phyloP scores from a whole-genome alignment of 2,888 invertebrate species.

The Platycheirus rosarum region DNA sequence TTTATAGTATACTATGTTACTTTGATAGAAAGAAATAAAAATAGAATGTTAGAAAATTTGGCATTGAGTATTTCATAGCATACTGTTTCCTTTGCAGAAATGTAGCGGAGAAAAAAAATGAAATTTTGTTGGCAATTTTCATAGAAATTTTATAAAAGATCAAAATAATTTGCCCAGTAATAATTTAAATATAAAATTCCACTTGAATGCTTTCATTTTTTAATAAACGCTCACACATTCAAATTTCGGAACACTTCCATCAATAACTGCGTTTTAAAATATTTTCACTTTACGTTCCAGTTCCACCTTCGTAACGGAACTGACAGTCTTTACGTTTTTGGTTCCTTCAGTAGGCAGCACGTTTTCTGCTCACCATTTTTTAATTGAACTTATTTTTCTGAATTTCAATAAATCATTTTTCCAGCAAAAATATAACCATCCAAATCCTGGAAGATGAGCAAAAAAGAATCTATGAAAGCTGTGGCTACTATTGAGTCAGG shows the following conservation, averaged over 20 bases:
- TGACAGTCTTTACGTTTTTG: conserved; percentile 73
- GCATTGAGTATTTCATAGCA: too few species aligned
- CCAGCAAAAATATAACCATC: background rate
- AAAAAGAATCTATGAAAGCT: conserved; percentile 54
- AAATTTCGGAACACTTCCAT: conserved; percentile 32
- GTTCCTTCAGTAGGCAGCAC: conserved; percentile 64
- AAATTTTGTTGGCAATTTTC: too few species aligned
- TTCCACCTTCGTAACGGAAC: too few species aligned
- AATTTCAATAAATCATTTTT: conserved; percentile 18
- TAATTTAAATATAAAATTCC: background rate
- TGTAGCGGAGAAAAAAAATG: too few species aligned
- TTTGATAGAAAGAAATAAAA: too few species aligned
- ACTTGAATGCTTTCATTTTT: conserved; percentile 28
- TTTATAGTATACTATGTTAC: too few species aligned
- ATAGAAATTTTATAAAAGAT: too few species aligned
- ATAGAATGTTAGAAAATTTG: too few species aligned
- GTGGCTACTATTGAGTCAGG: conserved; percentile 50
- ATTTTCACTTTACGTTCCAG: conserved; percentile 53
- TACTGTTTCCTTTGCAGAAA: too few species aligned
- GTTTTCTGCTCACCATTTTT: conserved; percentile 60
- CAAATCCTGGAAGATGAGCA: conserved; percentile 60
- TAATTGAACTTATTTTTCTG: conserved; percentile 64
- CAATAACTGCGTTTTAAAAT: conserved; percentile 40
- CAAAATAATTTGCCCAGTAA: too few species aligned
- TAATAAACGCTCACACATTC: background rate